Conservation (phyloP, 35 echinoderm and acorn worm species). For the Heliocidaris tuberculata region DNA sequence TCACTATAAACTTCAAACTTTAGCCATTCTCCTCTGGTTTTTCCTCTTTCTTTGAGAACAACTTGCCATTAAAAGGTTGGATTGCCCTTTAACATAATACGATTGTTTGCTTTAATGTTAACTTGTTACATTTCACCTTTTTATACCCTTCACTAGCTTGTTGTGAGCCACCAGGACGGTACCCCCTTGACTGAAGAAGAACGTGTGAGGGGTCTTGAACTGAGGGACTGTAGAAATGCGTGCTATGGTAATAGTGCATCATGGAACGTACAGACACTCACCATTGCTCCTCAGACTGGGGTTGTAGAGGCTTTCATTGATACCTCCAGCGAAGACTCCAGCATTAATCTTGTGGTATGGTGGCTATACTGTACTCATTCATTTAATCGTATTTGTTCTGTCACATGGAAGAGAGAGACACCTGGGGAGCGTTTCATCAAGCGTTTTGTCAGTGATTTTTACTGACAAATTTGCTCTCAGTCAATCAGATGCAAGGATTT, state of each 20-base stretch:
- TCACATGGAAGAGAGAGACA: too few relatives aligned
- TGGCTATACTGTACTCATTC: background rate
- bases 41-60: too few relatives aligned
- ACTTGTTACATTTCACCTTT: background rate
- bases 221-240: background rate
- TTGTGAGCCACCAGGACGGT: slow-evolving; percentile 69
- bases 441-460: too few relatives aligned
- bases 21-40: too few relatives aligned
- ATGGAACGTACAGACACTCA: background rate
- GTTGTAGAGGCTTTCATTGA: slow-evolving; percentile 40
- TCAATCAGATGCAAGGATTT: too few relatives aligned
- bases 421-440: too few relatives aligned
- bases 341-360: slow-evolving; percentile 44
- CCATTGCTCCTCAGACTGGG: slow-evolving; percentile 49
- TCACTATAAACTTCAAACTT: too few relatives aligned
- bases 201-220: slow-evolving; percentile 29
- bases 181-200: slow-evolving; percentile 61
- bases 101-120: background rate
- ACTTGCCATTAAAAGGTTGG: too few relatives aligned
- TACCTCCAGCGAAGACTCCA: background rate
- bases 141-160: slow-evolving; percentile 41
- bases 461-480: too few relatives aligned
- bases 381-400: too few relatives aligned
- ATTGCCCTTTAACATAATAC: too few relatives aligned
- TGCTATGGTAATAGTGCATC: background rate